Conservation (phyloP, 1,140 invertebrate genomes). For the Pseudomyrmex cubaensis region DNA sequence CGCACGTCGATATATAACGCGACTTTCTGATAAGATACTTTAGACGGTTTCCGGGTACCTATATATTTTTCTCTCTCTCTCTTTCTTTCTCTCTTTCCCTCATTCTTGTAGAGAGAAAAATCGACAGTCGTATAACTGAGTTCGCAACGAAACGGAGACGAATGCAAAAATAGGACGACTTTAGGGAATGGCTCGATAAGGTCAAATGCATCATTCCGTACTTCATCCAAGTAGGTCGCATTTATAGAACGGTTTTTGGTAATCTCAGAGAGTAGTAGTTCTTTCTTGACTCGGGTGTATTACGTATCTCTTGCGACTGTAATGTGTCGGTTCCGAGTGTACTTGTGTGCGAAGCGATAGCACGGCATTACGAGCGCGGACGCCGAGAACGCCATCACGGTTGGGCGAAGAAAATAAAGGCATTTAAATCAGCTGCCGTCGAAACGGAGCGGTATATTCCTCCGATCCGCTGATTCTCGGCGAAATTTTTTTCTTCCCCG, state of each 20-base stretch:
- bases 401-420: constrained; percentile 25
- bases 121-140: neutral
- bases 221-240: constrained; percentile 37
- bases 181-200: constrained; percentile 2
- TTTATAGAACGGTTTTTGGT: constrained; percentile 6
- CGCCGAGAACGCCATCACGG: neutral
- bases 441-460: constrained; percentile 31
- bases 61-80: too few relatives aligned
- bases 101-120: neutral
- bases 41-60: neutral
- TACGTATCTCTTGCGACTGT: neutral
- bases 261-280: constrained; percentile 27
- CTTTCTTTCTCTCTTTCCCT: too few relatives aligned
- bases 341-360: too few relatives aligned
- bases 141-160: neutral
- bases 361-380: neutral
- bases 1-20: constrained; percentile 3
- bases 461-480: constrained; percentile 49
- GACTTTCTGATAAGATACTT: neutral
- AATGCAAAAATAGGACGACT: constrained; percentile 40
- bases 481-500: neutral
- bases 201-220: constrained; percentile 34
- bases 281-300: neutral
- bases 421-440: constrained; percentile 45
- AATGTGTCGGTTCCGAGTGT: too few relatives aligned